These are phyloP conservation scores for Dicyrtoma fusca DNA, from an alignment of 2,888 invertebrate species.

Conservation along the genomic window DNA sequence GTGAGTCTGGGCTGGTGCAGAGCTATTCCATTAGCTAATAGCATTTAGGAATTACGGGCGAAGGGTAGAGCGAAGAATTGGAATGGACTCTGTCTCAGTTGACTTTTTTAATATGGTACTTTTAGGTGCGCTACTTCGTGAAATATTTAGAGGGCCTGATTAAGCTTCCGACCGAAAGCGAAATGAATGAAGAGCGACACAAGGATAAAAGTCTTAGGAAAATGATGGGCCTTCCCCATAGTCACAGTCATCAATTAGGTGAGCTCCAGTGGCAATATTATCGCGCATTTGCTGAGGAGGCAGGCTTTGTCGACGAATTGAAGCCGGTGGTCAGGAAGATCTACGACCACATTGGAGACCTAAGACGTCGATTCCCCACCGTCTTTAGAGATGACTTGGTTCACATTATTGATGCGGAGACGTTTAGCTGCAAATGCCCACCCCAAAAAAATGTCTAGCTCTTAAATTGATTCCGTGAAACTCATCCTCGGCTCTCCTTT, in stretches of 20 bases:
- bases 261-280: constrained; percentile 44
- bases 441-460: too few species aligned
- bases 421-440: background rate
- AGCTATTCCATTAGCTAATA: constrained; percentile 50
- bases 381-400: constrained; percentile 36
- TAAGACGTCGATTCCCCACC: constrained; percentile 31
- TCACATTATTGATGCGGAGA: constrained; percentile 42
- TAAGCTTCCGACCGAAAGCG: constrained; percentile 37
- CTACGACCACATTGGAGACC: constrained; percentile 36
- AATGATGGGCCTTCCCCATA: constrained; percentile 42
- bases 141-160: constrained; percentile 48
- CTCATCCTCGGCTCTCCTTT: too few species aligned
- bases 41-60: constrained; percentile 49
- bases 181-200: constrained; percentile 37
- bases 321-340: constrained; percentile 38
- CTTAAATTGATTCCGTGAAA: too few species aligned
- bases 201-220: constrained; percentile 46
- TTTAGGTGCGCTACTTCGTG: constrained; percentile 38
- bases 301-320: constrained; percentile 26
- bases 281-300: constrained; percentile 40
- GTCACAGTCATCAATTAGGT: constrained; percentile 44
- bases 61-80: constrained; percentile 39
- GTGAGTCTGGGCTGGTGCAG: constrained; percentile 12
- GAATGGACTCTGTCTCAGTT: constrained; percentile 40
- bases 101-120: constrained; percentile 42